These are phyloP conservation scores for Austrolebias charrua DNA, from an alignment of 2,797 vertebrate species.

Conservation along the genomic window DNA sequence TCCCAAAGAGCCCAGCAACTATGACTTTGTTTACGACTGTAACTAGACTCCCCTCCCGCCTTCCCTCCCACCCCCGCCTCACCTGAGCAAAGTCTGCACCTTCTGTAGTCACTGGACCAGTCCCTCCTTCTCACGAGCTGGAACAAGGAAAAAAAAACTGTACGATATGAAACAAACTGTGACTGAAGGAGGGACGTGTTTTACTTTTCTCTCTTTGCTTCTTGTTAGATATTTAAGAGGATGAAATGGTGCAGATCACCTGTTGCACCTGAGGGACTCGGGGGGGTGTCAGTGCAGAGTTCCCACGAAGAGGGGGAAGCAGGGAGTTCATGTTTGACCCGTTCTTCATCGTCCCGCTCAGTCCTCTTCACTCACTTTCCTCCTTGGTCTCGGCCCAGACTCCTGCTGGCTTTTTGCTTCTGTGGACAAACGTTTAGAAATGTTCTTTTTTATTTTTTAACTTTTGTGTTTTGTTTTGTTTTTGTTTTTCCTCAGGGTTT, in stretches of 20 bases:
- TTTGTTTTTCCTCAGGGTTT: conserved; percentile 69
- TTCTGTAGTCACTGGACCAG: conserved; percentile 75
- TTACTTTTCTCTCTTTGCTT: conserved; percentile 54
- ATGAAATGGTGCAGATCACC: conserved; percentile 48
- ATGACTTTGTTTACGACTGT: conserved; percentile 99
- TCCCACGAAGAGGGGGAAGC: conserved; percentile 51
- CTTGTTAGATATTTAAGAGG: conserved; percentile 56
- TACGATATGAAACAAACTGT: conserved; percentile 37
- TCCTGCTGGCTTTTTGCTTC: conserved; percentile 53
- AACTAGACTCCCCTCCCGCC: conserved; percentile 79
- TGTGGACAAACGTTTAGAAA: conserved; percentile 55
- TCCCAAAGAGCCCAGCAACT: conserved; percentile 99
- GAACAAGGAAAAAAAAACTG: conserved; percentile 79
- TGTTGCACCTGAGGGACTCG: conserved; percentile 52
- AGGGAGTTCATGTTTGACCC: conserved; percentile 46
- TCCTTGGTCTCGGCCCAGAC: conserved; percentile 23
- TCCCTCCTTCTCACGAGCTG: conserved; percentile 78
- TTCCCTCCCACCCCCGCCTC: conserved; percentile 38
- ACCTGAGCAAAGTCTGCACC: conserved; percentile 36
- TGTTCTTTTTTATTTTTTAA: conserved; percentile 30
- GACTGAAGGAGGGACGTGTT: conserved; percentile 52
- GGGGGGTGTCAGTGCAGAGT: conserved; percentile 27
- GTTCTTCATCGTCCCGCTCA: conserved; percentile 20
- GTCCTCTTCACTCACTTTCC: conserved; percentile 38
- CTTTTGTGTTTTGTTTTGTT: conserved; percentile 40